Conservation (phyloP, 2,797 vertebrate genomes). For the Acropternis orthonyx region DNA sequence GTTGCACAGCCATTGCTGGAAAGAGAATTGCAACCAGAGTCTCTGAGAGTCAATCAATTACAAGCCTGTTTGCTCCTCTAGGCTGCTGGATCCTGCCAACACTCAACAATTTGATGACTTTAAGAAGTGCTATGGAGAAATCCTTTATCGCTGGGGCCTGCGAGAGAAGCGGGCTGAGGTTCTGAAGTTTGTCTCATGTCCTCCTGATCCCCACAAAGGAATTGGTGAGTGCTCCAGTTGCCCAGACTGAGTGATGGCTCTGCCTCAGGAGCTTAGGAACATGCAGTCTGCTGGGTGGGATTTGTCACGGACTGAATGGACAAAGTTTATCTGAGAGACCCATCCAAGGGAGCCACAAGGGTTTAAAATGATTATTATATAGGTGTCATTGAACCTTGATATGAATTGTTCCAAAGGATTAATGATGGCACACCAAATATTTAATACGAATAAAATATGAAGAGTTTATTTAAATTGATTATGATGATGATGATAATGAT, state of each 20-base stretch:
- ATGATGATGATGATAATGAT: not conserved
- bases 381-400: not conserved
- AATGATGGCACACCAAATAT: not conserved
- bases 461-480: not conserved
- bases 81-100: constrained; percentile 91
- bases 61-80: constrained; percentile 44
- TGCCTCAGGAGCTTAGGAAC: not conserved
- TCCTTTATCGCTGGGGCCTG: constrained; percentile 94
- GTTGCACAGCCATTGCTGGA: not conserved
- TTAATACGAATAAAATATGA: not conserved
- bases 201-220: constrained; percentile 94
- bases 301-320: not conserved
- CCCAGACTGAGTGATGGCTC: not conserved
- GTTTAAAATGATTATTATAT: not conserved
- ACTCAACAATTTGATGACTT: constrained; percentile 95
- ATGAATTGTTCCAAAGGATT: not conserved
- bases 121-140: constrained; percentile 96
- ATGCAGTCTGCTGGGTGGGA: not conserved
- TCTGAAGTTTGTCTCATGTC: constrained; percentile 92
- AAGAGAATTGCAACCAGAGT: not conserved
- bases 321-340: not conserved
- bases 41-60: not conserved
- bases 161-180: constrained; percentile 93
- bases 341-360: not conserved
- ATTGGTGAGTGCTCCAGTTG: constrained; percentile 81